These are phyloP conservation scores for Spinibarbus caldwelli DNA, from an alignment of 2,797 vertebrate genomes.

Conservation along the genomic window DNA sequence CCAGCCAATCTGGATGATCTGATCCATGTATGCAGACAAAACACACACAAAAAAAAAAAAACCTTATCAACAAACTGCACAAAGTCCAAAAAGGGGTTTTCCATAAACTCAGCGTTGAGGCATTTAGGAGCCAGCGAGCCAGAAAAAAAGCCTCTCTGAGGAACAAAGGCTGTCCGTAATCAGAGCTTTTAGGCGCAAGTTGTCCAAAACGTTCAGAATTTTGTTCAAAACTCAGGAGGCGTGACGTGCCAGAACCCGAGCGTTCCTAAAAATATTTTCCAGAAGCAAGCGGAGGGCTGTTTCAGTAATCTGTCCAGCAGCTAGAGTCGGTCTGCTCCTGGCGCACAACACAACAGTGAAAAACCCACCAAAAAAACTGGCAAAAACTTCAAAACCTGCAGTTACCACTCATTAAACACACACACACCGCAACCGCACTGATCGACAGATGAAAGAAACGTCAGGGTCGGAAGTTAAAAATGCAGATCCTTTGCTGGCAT, in stretches of 20 bases:
- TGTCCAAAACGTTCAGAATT: conserved; percentile 8
- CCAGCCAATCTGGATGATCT: neutral
- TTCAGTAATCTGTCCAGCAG: conserved; percentile 42
- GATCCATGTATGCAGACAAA: neutral
- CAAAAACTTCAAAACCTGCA: conserved; percentile 52
- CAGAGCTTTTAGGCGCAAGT: conserved; percentile 2
- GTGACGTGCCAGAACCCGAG: conserved; percentile 14
- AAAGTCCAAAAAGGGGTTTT: conserved; percentile 13
- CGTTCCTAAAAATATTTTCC: conserved; percentile 40
- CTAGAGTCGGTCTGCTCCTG: conserved; percentile 26
- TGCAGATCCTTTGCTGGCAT: conserved; percentile 4
- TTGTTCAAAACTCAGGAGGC: neutral
- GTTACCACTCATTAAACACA: conserved; percentile 40
- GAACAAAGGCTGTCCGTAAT: conserved; percentile 34
- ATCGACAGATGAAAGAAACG: conserved; percentile 38
- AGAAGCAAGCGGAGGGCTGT: conserved; percentile 28
- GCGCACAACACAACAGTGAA: conserved; percentile 27
- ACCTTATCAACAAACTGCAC: conserved; percentile 15
- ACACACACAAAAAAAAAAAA: conserved; percentile 6
- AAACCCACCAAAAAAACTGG: conserved; percentile 47
- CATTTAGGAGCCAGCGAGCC: conserved; percentile 25
- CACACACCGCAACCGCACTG: conserved; percentile 18
- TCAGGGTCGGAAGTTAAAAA: conserved; percentile 31
- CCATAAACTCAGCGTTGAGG: conserved; percentile 27
- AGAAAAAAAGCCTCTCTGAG: too few species aligned